Evolutionary conservation across 23 tunicate species (phyloP).

Genomic region (Clavelina lepadiformis): DNA sequence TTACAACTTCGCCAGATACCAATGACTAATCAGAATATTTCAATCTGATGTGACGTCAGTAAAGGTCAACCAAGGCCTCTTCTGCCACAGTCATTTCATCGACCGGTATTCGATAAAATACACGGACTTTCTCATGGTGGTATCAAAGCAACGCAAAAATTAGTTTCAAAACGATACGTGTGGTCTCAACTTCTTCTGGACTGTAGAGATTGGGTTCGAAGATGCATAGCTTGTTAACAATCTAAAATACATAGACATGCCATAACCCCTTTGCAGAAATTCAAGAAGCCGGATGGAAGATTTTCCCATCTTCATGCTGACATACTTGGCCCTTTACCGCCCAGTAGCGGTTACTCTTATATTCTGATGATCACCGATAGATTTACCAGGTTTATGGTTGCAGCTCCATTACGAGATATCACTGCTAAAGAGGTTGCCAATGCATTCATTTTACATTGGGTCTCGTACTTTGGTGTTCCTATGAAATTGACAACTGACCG

Average conservation of each 20-base stretch:
- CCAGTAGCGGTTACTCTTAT: neutral
- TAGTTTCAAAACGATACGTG: neutral
- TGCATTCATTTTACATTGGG: conserved; percentile 2
- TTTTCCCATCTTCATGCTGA: neutral
- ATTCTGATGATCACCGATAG: neutral
- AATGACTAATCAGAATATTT: too few relatives aligned
- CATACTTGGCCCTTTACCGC: conserved; percentile 9
- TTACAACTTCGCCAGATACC: too few relatives aligned
- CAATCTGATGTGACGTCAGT: too few relatives aligned
- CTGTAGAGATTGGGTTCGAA: neutral
- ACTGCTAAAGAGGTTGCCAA: neutral
- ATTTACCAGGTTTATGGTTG: neutral
- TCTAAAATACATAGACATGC: neutral
- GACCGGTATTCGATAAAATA: neutral
- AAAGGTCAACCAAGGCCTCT: conserved; percentile 1
- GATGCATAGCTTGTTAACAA: neutral
- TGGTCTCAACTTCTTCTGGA: neutral
- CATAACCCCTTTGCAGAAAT: too few relatives aligned
- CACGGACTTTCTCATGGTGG: conserved; percentile 7
- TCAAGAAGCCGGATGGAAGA: too few relatives aligned
- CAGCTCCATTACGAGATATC: neutral
- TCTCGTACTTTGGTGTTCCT: neutral
- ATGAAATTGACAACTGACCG: neutral
- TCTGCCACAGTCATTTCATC: neutral
- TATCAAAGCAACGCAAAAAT: neutral